These are phyloP conservation scores for Malurus leucopterus DNA, from an alignment of 2,797 vertebrate species.

Conservation along the genomic window DNA sequence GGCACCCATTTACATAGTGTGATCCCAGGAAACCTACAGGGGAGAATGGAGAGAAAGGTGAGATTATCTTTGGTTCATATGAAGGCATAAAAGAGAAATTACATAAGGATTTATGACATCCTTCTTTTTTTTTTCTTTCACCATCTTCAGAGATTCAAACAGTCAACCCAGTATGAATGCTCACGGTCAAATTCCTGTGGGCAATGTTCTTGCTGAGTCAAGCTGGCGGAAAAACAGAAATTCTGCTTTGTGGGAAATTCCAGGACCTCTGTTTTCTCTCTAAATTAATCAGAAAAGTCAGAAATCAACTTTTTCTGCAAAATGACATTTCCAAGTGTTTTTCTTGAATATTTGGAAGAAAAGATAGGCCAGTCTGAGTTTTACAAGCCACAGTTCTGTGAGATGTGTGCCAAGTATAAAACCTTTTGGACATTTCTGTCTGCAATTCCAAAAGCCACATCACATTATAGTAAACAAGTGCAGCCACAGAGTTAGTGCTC, in stretches of 20 bases:
- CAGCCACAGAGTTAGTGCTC: neutral
- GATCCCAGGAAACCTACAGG: neutral
- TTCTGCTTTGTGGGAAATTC: constrained; percentile 35
- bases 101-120: neutral
- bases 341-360: constrained; percentile 5
- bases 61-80: neutral
- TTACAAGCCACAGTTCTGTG: neutral
- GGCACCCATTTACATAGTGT: neutral
- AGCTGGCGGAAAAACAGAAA: constrained; percentile 21
- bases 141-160: neutral
- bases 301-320: constrained; percentile 2
- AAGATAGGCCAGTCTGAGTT: neutral
- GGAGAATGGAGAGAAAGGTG: neutral
- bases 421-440: neutral
- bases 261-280: constrained; percentile 27
- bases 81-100: neutral
- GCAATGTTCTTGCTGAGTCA: constrained; percentile 49
- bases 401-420: neutral
- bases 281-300: neutral
- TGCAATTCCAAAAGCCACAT: neutral
- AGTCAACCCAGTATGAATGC: neutral
- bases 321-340: constrained; percentile 12
- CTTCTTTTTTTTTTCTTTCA: neutral
- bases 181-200: constrained; percentile 44
- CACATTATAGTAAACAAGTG: neutral